phyloP scores from a whole-genome alignment of 2,113 vertebrate genomes.

The Colossoma macropomum region DNA sequence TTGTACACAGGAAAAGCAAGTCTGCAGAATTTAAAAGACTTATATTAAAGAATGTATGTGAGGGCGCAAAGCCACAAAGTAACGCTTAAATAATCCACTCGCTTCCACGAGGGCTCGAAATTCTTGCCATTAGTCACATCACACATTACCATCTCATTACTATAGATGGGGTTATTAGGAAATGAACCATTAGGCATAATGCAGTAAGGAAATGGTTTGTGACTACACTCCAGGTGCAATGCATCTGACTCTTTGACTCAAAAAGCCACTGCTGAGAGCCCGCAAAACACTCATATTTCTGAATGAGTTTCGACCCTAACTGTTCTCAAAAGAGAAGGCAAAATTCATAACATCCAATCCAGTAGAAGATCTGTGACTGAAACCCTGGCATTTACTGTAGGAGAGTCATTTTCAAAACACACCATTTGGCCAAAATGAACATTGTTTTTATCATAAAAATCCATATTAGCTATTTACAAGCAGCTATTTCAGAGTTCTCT shows the following conservation, averaged over 20 bases:
- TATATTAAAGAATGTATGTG: not conserved
- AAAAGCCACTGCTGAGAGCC: constrained; percentile 58
- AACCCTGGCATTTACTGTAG: not conserved
- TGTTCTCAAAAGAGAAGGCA: not conserved
- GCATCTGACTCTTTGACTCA: constrained; percentile 75
- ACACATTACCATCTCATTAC: constrained; percentile 51
- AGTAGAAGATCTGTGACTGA: too few relatives aligned
- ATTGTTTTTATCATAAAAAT: too few relatives aligned
- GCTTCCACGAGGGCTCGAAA: not conserved
- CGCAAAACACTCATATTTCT: constrained; percentile 30
- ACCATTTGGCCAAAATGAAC: not conserved
- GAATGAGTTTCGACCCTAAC: not conserved
- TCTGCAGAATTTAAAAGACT: constrained; percentile 29
- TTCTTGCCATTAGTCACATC: constrained; percentile 42
- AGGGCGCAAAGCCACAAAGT: not conserved
- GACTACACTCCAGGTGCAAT: constrained; percentile 75
- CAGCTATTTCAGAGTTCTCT: too few relatives aligned
- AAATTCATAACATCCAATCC: too few relatives aligned
- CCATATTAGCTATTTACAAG: too few relatives aligned
- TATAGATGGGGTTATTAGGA: constrained; percentile 70
- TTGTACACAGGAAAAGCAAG: constrained; percentile 25
- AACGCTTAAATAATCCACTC: constrained; percentile 16
- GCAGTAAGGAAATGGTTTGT: constrained; percentile 72
- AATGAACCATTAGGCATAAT: constrained; percentile 75
- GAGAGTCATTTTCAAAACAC: too few relatives aligned